Conservation (phyloP, 2,113 vertebrate species). For the Amazona vittata region DNA sequence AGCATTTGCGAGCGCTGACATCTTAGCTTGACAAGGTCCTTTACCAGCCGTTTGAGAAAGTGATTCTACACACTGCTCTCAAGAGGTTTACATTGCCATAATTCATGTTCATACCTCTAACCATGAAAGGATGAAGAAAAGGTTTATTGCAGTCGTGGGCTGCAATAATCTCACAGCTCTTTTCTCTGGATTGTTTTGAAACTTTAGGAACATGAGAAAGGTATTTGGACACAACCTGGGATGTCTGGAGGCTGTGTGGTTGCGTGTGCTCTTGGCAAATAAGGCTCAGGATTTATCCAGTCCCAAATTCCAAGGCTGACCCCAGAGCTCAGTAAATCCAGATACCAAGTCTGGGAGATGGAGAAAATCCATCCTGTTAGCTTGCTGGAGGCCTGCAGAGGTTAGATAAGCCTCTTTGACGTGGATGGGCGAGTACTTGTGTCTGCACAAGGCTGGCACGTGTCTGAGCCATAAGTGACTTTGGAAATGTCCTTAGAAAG, state of each 20-base stretch:
- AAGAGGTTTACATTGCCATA: neutral
- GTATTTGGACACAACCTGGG: neutral
- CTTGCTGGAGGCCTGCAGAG: neutral
- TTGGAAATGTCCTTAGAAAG: neutral
- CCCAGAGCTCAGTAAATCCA: neutral
- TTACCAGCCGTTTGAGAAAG: neutral
- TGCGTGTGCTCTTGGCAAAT: neutral
- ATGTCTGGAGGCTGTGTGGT: neutral
- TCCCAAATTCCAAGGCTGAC: neutral
- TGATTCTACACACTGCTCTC: neutral
- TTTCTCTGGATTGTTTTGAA: neutral
- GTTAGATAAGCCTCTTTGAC: neutral
- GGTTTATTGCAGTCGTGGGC: conserved; percentile 34
- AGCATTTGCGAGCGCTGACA: neutral
- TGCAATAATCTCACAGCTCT: neutral
- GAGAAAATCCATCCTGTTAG: neutral
- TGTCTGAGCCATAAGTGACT: neutral
- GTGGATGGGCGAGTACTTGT: neutral
- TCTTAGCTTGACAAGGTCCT: neutral
- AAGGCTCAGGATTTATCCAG: neutral
- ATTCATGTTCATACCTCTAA: conserved; percentile 35
- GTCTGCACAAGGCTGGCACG: neutral
- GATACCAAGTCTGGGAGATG: neutral
- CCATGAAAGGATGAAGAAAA: conserved; percentile 66
- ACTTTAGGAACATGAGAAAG: neutral